Percentiles rank a stretch among this genome's conserved stretches.
phyloP scores from a whole-genome alignment of 2,888 invertebrate species.

The Philereme vetulata region DNA sequence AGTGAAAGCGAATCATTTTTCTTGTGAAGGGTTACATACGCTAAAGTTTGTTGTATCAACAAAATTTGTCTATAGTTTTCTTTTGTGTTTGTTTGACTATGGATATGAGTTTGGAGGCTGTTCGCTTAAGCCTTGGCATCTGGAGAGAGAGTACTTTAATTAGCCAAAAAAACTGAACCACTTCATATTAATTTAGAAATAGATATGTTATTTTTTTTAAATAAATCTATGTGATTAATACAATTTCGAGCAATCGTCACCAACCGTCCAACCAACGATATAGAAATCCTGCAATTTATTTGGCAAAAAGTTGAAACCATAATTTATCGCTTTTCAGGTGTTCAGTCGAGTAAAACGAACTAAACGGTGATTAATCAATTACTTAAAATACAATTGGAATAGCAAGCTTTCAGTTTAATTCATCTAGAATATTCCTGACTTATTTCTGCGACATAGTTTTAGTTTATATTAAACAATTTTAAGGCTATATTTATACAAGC shows the following conservation, averaged over 20 bases:
- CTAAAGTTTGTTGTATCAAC: no score
- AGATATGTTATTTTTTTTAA: not conserved
- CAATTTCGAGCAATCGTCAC: not conserved
- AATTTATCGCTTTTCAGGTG: conserved; percentile 41
- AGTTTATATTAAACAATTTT: no score
- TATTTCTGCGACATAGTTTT: no score
- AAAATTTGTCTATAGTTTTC: no score
- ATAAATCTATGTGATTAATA: conserved; percentile 2
- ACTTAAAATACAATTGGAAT: conserved; percentile 34
- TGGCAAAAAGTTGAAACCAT: conserved; percentile 13
- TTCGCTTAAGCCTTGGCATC: no score
- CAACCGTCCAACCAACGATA: not conserved
- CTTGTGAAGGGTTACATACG: not conserved
- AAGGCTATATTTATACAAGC: no score
- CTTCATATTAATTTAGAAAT: no score
- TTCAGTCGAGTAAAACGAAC: conserved; percentile 34
- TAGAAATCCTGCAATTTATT: conserved; percentile 6
- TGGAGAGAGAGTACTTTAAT: no score
- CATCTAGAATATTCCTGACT: not conserved
- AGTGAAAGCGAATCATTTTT: not conserved
- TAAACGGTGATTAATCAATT: conserved; percentile 46
- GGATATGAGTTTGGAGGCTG: no score
- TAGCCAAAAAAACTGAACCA: no score
- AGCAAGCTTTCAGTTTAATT: conserved; percentile 3
- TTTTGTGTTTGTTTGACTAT: no score